Evolutionary conservation across 2,888 invertebrate species (phyloP), one percentile per base, ranked within the genome.

Genomic region (Malacosoma neustria): DNA sequence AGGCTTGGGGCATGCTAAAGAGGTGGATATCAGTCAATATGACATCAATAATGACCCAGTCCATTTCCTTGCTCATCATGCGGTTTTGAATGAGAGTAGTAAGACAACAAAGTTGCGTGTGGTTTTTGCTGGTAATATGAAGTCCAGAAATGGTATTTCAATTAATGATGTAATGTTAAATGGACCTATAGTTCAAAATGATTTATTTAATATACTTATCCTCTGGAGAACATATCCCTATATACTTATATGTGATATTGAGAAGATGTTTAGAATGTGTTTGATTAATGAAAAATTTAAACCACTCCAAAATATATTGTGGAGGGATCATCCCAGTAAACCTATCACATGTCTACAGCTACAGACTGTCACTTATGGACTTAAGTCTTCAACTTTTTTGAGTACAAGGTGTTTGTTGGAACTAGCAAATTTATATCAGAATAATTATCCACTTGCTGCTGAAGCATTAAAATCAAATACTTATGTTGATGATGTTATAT

Each of bases 41-140:
- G 34, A 43, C 30, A n/a, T 37, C 3, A 9, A 14, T 3, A 38
- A 6, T 11, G 38, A 44, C 22, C 44, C 46, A 31, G 40, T 42
- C 4, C 44, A 44, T 30, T 47, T 47, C 31, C 33, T 47, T 5
- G 41, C 47, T 1, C 47, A 47, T 14, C 44, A 44, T 29, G 34
- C 44, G 13, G 41, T 47, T 6, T n/a, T 45, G 3, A 42, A 30
- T 5, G 9, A 35, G 14, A 36, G 42, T n/a, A 42, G 34, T 13
- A 42, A 34, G 14, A 37, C 41, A 33, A 42, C 45, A 1, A 45
- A 45, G 13, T 37, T 33, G 9, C 33, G 45, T n/a, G 32, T 32
- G 11, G 42, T 45, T 4, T 42, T 41, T 14, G 39, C 42, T 32
- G 41, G 39, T 11, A 42, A 41, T 11, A 38, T 38, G 41, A 36